Evolutionary conservation across 2,113 vertebrate genomes (phyloP).

Genomic region (Lonchura striata): DNA sequence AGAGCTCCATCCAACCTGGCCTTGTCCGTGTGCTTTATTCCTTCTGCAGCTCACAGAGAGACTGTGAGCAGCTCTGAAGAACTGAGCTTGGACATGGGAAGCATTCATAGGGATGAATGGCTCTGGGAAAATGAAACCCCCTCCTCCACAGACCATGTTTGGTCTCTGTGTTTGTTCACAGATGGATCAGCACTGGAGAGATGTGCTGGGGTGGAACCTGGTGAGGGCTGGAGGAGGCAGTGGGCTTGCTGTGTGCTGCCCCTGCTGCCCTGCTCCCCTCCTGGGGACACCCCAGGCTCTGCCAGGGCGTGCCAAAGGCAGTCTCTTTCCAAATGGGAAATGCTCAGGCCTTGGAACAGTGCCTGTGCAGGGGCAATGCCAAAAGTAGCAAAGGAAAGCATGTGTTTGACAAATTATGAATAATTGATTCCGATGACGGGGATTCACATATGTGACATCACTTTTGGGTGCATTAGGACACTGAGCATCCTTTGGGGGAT

Average conservation of each 20-base stretch:
- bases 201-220: rapidly evolving
- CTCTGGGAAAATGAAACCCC: neutral
- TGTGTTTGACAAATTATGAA: neutral
- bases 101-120: neutral
- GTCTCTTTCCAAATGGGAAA: neutral
- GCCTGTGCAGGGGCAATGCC: neutral
- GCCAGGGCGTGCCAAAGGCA: neutral
- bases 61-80: neutral
- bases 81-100: neutral
- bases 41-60: rapidly evolving
- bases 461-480: neutral
- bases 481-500: neutral
- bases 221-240: too few relatives aligned
- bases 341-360: neutral
- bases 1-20: neutral
- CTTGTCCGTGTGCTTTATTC: neutral
- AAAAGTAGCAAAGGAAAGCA: neutral
- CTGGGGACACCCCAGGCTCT: neutral
- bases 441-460: neutral
- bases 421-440: neutral
- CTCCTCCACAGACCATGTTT: rapidly evolving
- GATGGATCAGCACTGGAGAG: rapidly evolving
- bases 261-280: neutral
- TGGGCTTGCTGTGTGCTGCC: neutral
- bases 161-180: rapidly evolving